Percentiles rank a stretch among this genome's conserved stretches.
Conservation (phyloP, 2,888 invertebrate genomes). For the Platypus cylindrus region DNA sequence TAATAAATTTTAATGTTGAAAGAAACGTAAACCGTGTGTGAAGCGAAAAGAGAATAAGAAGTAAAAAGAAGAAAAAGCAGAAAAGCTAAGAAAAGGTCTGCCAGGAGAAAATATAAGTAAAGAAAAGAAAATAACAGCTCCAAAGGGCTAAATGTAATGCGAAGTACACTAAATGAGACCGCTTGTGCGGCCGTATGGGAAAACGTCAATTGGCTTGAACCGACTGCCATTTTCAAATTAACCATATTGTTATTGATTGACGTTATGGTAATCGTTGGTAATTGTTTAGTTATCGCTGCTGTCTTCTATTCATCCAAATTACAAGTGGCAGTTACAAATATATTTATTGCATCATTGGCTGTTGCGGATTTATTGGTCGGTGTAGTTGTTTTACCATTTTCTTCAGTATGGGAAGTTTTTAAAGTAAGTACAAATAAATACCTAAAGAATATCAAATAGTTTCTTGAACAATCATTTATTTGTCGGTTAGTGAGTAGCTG, state of each 20-base stretch:
- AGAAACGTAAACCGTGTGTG: too few species aligned
- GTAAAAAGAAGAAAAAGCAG: too few species aligned
- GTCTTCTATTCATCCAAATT: conserved; percentile 85
- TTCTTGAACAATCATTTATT: not conserved
- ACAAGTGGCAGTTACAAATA: conserved; percentile 79
- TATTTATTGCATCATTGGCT: conserved; percentile 93
- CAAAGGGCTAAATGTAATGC: conserved; percentile 47
- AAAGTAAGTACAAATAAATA: conserved; percentile 43
- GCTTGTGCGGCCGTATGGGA: conserved; percentile 71
- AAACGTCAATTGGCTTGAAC: conserved; percentile 72
- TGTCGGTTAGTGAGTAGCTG: not conserved
- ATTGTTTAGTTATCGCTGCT: conserved; percentile 85
- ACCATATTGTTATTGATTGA: conserved; percentile 71
- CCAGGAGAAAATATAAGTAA: too few species aligned
- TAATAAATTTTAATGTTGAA: too few species aligned
- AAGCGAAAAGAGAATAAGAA: too few species aligned
- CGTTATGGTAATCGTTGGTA: conserved; percentile 79
- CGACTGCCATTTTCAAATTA: conserved; percentile 61
- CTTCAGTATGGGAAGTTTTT: conserved; percentile 86
- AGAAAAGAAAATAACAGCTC: too few species aligned
- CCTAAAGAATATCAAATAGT: not conserved
- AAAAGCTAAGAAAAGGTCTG: too few species aligned
- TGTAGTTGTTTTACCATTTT: conserved; percentile 88
- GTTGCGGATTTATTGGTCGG: conserved; percentile 95
- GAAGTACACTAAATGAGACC: conserved; percentile 63